Base-by-base conservation (phyloP, 2,888 invertebrate species). In the Dryobota labecula region DNA sequence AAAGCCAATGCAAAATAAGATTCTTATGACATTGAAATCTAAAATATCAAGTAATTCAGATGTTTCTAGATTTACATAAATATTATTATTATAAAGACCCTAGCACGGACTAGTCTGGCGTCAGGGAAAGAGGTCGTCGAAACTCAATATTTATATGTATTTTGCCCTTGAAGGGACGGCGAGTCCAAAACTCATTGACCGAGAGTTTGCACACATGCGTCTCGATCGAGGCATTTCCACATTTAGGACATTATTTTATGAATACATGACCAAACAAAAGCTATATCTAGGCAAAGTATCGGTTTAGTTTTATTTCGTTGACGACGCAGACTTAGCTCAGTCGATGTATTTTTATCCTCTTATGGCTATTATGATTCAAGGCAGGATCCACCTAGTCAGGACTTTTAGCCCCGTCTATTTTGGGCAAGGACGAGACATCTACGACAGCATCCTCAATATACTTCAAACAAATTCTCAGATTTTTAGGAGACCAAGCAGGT, bases 111-210 rank as follows among this genome's bases (percentile, higher is more conserved):
- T 84, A 84, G 86, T 82, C 83, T 75, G 73, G 82, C 78, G 83
- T 82, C 85, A 84, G 84, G 73, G 84, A 87, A 85, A 85, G 81
- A 85, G 89, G 89, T 86, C 87, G 83, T 85, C 85, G 87, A 85
- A 87, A 84, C 77, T 78, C 84, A 83, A 88, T 88, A 90, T 91
- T 88, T 91, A 90, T 90, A 89, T 89, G 90, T 90, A 86, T 85
- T 73, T 78, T 90, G 93, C 92, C 94, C 94, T 94, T 94, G 92
- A 88, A 91, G 94, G 93, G 94, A 91, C 94, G 86, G 82, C 65
- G 80, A 80, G 85, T 78, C 84, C 85, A 85, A 85, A 87, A 85
- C 84, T 83, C 85, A 87, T 88, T 87, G 88, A 86, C 88, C 88
- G 86, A 80, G 82, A 85, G 83, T 85, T 82, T 77, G 84, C 81